phyloP scores from a whole-genome alignment of 37 sponge, comb jelly and placozoan species.

The Geodia barretti region DNA sequence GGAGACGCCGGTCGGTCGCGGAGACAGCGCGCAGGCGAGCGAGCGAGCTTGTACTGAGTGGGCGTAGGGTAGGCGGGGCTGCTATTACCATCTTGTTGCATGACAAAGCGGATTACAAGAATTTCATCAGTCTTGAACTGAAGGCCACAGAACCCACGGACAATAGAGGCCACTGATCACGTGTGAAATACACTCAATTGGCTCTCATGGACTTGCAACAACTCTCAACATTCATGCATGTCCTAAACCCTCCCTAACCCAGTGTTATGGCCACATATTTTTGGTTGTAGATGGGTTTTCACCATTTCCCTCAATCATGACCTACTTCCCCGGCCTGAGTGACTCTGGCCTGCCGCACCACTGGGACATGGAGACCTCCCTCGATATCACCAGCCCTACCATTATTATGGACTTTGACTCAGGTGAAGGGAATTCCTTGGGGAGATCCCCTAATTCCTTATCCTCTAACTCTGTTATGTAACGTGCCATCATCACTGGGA shows the following conservation, averaged over 20 bases:
- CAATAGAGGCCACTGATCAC: too few relatives aligned
- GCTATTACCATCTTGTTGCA: neutral
- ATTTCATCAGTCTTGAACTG: too few relatives aligned
- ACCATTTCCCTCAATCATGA: slow-evolving; percentile 73
- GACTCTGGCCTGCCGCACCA: slow-evolving; percentile 71
- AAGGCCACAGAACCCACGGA: too few relatives aligned
- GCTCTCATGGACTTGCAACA: too few relatives aligned
- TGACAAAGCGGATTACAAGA: neutral
- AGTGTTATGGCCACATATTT: too few relatives aligned
- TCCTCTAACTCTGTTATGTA: neutral
- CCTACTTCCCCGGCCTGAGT: slow-evolving; percentile 66
- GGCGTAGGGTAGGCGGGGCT: neutral
- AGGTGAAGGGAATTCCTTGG: too few relatives aligned
- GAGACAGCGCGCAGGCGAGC: neutral
- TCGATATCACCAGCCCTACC: slow-evolving; percentile 44
- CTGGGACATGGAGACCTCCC: slow-evolving; percentile 66
- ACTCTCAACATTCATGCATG: too few relatives aligned
- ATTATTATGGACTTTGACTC: slow-evolving; percentile 50
- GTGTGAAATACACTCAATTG: too few relatives aligned
- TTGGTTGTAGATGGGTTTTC: slow-evolving; percentile 81
- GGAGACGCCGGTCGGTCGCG: too few relatives aligned
- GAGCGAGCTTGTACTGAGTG: neutral
- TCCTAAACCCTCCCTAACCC: too few relatives aligned
- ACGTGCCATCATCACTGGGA: neutral
- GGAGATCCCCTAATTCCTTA: neutral